phyloP scores from a whole-genome alignment of 2,888 invertebrate genomes.

The Meiosimyza platycephala region DNA sequence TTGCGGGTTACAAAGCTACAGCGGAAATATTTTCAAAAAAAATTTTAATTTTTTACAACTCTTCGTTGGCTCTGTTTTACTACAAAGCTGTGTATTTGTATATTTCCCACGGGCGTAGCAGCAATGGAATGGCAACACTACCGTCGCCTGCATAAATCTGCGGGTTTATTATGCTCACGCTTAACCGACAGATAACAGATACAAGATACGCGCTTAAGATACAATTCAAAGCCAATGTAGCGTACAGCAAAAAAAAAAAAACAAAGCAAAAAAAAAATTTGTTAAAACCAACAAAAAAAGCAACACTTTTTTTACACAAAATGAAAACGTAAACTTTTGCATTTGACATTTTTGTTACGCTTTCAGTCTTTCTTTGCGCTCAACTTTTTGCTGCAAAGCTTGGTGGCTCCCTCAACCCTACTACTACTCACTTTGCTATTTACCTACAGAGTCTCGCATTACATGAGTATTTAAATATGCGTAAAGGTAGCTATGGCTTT shows the following conservation, averaged over 20 bases:
- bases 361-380: too few relatives aligned
- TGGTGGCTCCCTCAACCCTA: too few relatives aligned
- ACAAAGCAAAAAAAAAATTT: not conserved
- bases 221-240: conserved; percentile 13
- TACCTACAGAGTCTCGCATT: too few relatives aligned
- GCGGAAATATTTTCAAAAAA: too few relatives aligned
- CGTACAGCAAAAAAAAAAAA: not conserved
- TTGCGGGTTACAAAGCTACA: conserved; percentile 28
- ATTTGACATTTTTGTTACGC: too few relatives aligned
- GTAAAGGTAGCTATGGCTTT: too few relatives aligned
- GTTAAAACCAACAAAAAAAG: not conserved
- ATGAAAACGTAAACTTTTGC: too few relatives aligned
- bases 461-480: too few relatives aligned
- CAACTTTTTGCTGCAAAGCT: too few relatives aligned
- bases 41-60: not conserved
- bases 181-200: conserved; percentile 23
- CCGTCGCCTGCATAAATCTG: conserved; percentile 27
- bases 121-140: conserved; percentile 15
- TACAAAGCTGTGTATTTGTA: not conserved
- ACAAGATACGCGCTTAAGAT: conserved; percentile 18
- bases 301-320: not conserved
- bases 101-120: conserved; percentile 24
- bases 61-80: not conserved
- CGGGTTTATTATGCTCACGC: conserved; percentile 35
- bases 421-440: too few relatives aligned